Evolutionary conservation across 2,888 invertebrate genomes (phyloP).

Genomic region (Rhagium mordax): DNA sequence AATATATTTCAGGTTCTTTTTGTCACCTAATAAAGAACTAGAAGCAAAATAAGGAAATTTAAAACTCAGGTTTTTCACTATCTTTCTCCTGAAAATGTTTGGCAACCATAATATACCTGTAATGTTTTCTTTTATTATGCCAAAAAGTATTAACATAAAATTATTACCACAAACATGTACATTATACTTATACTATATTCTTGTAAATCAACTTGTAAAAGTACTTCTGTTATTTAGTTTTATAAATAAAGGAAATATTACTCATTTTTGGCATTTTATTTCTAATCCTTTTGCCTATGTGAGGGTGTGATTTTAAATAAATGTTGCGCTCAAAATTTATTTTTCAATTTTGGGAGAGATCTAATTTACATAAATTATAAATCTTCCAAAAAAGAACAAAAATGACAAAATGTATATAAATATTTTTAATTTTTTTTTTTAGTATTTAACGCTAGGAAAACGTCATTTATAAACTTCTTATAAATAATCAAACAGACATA

Average conservation of each 20-base stretch:
- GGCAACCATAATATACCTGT: neutral
- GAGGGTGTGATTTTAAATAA: no score
- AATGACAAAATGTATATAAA: no score
- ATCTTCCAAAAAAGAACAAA: no score
- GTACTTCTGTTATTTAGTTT: constrained; percentile 14
- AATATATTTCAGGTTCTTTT: neutral
- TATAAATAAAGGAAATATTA: constrained; percentile 2
- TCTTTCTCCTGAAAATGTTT: neutral
- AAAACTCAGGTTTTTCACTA: neutral
- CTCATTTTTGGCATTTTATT: neutral
- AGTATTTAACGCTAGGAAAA: no score
- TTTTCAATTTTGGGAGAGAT: no score
- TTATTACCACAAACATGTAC: neutral
- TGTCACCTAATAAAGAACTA: neutral
- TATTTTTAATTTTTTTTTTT: no score
- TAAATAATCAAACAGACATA: no score
- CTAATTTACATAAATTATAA: no score
- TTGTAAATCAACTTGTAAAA: constrained; percentile 9
- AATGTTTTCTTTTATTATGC: neutral
- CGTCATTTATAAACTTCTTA: no score
- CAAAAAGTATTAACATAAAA: neutral
- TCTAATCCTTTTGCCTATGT: neutral
- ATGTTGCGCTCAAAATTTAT: no score
- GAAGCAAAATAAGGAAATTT: neutral
- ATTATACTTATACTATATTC: constrained; percentile 14